Conservation (phyloP, 2,888 invertebrate species). For the Hydraecia micacea region DNA sequence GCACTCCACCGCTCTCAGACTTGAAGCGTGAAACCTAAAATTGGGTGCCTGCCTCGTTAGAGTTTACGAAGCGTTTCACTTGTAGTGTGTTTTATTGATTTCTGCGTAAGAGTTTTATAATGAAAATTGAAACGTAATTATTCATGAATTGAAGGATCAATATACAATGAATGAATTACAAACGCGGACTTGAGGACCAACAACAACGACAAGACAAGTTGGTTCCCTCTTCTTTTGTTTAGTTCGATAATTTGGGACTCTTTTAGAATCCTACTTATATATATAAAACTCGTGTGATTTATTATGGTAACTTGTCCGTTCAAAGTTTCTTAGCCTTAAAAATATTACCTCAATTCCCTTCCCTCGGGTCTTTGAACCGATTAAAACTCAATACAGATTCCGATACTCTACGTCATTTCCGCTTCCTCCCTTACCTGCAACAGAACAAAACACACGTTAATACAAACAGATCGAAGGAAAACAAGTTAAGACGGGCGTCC, state of each 20-base stretch:
- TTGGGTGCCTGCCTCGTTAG: constrained; percentile 20
- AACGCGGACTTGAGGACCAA: background rate
- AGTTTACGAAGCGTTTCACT: constrained; percentile 19
- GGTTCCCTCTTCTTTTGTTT: background rate
- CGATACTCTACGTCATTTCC: constrained; percentile 67
- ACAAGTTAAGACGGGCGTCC: constrained; percentile 66
- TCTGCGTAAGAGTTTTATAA: background rate
- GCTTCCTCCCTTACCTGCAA: constrained; percentile 81
- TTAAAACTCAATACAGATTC: constrained; percentile 65
- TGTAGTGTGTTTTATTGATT: constrained; percentile 24
- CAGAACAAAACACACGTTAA: constrained; percentile 80
- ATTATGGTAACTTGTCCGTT: background rate
- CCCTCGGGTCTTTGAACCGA: constrained; percentile 36
- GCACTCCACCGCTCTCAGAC: constrained; percentile 34
- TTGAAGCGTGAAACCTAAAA: constrained; percentile 40
- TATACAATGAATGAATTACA: background rate
- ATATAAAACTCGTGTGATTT: background rate
- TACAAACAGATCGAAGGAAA: constrained; percentile 74
- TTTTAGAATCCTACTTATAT: background rate
- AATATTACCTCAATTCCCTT: constrained; percentile 4
- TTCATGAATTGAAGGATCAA: background rate
- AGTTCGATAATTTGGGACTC: background rate
- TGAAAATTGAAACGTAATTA: background rate
- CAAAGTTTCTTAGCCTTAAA: background rate
- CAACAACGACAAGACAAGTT: background rate